Evolutionary conservation across 2,113 vertebrate genomes (phyloP).

Genomic region (Gadus macrocephalus): DNA sequence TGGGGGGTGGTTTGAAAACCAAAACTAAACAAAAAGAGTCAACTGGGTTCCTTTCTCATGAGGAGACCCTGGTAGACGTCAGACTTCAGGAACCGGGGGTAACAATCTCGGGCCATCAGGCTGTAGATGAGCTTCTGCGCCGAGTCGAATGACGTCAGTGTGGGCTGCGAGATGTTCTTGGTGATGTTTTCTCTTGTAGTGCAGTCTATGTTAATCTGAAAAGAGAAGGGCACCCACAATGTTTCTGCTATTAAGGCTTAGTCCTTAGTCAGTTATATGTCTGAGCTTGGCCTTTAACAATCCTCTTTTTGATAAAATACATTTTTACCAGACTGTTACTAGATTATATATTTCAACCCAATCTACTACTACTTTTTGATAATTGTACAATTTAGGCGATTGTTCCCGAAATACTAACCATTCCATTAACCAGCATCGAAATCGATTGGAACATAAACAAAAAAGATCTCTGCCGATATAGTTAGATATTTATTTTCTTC

Average conservation of each 20-base stretch:
- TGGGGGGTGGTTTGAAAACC: conserved; percentile 18
- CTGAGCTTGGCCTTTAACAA: too few relatives aligned
- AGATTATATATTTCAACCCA: too few relatives aligned
- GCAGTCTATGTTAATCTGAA: conserved; percentile 93
- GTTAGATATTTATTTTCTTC: not conserved
- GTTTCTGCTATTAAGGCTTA: not conserved
- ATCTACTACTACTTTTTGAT: too few relatives aligned
- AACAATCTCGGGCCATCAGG: conserved; percentile 93
- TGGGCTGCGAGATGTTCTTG: conserved; percentile 82
- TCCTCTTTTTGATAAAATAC: too few relatives aligned
- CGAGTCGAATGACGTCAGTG: conserved; percentile 81
- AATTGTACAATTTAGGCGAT: too few relatives aligned
- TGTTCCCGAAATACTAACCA: too few relatives aligned
- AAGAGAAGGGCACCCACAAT: conserved; percentile 14
- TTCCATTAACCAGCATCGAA: too few relatives aligned
- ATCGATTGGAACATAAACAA: too few relatives aligned
- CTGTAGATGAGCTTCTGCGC: conserved; percentile 86
- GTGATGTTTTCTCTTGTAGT: conserved; percentile 84
- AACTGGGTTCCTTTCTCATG: conserved; percentile 59
- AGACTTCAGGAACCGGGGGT: conserved; percentile 90
- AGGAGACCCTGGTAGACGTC: conserved; percentile 72
- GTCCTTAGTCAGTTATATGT: too few relatives aligned
- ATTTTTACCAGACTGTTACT: too few relatives aligned
- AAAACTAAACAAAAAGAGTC: conserved; percentile 35
- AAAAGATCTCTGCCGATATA: too few relatives aligned